Conservation (phyloP, 2,113 vertebrate genomes). For the Rhea pennata region DNA sequence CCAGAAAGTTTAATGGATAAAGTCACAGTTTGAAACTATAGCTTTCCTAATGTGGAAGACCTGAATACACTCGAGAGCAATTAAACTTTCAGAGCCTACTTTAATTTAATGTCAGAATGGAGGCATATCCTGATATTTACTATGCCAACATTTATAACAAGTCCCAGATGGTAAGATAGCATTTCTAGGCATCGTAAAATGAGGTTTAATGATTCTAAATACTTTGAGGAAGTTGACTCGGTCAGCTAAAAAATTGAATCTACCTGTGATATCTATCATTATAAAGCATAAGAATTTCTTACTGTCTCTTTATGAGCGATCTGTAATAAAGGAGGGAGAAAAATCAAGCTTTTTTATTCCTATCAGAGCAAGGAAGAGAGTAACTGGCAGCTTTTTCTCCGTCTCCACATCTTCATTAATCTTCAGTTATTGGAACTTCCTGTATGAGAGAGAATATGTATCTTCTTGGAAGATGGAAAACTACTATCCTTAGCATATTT, state of each 20-base stretch:
- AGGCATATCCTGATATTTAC: not conserved
- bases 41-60: not conserved
- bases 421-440: not conserved
- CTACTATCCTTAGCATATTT: not conserved
- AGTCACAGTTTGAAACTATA: not conserved
- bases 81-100: not conserved
- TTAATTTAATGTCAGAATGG: conserved; percentile 13
- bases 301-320: not conserved
- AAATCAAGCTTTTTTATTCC: not conserved
- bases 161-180: not conserved
- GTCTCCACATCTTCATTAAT: not conserved
- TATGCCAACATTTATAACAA: not conserved
- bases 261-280: not conserved
- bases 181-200: not conserved
- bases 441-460: not conserved
- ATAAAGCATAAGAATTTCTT: not conserved
- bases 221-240: not conserved
- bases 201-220: not conserved
- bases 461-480: not conserved
- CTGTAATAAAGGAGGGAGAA: not conserved
- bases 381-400: not conserved
- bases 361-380: not conserved
- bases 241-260: not conserved
- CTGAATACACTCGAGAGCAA: not conserved
- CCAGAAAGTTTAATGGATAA: not conserved